Conservation (phyloP, 2,888 invertebrate species). For the Apantesis nais region DNA sequence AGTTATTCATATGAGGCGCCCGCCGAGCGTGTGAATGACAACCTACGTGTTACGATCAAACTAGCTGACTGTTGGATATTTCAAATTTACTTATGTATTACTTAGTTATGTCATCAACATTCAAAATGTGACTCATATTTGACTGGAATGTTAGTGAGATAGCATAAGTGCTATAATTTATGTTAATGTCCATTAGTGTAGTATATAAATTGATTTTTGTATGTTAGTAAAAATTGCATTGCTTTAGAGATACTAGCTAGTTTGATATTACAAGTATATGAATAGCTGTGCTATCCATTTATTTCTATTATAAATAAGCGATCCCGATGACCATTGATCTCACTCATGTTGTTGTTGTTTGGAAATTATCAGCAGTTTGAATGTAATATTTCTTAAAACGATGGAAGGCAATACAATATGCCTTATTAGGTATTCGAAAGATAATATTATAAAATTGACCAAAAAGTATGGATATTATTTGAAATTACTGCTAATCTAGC, state of each 20-base stretch:
- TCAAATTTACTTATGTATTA: conserved; percentile 29
- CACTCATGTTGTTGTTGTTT: conserved; percentile 71
- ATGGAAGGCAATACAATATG: conserved; percentile 68
- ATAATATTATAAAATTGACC: conserved; percentile 71
- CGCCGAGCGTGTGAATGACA: conserved; percentile 15
- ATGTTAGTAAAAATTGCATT: conserved; percentile 50
- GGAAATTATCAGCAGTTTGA: conserved; percentile 49
- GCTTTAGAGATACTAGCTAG: conserved; percentile 52
- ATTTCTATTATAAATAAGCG: conserved; percentile 57
- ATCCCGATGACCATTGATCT: conserved; percentile 72
- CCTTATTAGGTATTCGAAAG: conserved; percentile 66
- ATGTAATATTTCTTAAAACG: conserved; percentile 62
- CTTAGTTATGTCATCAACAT: conserved; percentile 36
- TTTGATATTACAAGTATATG: conserved; percentile 46
- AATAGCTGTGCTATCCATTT: conserved; percentile 45
- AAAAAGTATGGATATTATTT: conserved; percentile 67
- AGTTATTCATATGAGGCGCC: conserved; percentile 7
- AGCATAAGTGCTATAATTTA: conserved; percentile 51
- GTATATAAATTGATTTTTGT: conserved; percentile 49
- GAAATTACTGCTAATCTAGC: conserved; percentile 66
- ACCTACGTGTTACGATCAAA: conserved; percentile 31
- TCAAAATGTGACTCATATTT: conserved; percentile 48
- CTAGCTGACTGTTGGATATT: conserved; percentile 39
- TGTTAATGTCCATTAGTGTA: conserved; percentile 52
- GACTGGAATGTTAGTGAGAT: conserved; percentile 46